phyloP scores from a whole-genome alignment of 2,797 vertebrate genomes.

The Chromobotia macracanthus region DNA sequence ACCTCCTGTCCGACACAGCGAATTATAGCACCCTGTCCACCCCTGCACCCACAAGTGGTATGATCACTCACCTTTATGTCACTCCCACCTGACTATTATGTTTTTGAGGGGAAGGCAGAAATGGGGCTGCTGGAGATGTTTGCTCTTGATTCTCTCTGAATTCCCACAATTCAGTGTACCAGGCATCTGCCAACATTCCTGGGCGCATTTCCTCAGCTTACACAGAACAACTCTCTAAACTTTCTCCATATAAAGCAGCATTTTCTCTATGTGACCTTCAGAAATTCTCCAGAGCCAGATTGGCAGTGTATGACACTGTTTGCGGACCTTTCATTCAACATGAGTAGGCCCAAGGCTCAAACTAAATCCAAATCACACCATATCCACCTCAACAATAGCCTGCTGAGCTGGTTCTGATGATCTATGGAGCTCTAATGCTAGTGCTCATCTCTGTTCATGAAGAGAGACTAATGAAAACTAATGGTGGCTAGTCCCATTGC shows the following conservation, averaged over 20 bases:
- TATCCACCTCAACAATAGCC: conserved; percentile 41
- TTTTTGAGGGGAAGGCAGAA: conserved; percentile 29
- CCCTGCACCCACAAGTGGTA: conserved; percentile 51
- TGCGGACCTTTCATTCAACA: conserved; percentile 50
- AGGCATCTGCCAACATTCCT: background rate
- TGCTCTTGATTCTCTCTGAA: too few species aligned
- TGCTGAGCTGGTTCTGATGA: conserved; percentile 38
- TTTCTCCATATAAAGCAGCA: conserved; percentile 20
- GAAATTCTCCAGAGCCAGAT: conserved; percentile 44
- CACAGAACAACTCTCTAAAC: conserved; percentile 16
- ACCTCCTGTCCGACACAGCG: conserved; percentile 90
- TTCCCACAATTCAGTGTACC: background rate
- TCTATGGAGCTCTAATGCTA: conserved; percentile 30
- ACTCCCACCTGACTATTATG: conserved; percentile 44
- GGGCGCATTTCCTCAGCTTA: conserved; percentile 13
- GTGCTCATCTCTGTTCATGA: conserved; percentile 35
- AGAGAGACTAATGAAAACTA: conserved; percentile 34
- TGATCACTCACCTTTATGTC: conserved; percentile 55
- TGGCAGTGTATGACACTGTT: conserved; percentile 47
- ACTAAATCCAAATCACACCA: conserved; percentile 52
- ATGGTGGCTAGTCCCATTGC: conserved; percentile 9
- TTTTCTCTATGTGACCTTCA: conserved; percentile 54
- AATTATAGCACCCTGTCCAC: conserved; percentile 81
- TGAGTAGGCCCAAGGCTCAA: conserved; percentile 37
- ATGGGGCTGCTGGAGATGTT: conserved; percentile 24